These are phyloP conservation scores for Neoscelio sp. DNA, from an alignment of 2,888 invertebrate genomes.

Conservation along the genomic window DNA sequence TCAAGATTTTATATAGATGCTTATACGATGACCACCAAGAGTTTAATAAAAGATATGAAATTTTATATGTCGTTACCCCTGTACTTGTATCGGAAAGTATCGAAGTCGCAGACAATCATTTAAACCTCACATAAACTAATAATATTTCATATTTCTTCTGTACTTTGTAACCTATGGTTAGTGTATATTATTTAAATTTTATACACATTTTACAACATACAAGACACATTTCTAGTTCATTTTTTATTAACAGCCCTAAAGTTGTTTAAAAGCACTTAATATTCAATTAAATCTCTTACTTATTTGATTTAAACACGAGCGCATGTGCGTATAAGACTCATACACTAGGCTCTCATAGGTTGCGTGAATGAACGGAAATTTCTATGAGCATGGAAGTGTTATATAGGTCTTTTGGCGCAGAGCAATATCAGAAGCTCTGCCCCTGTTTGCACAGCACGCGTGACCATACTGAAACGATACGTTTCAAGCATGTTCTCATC, in stretches of 20 bases:
- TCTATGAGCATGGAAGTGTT: slow-evolving; percentile 43
- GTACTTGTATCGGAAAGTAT: slow-evolving; percentile 7
- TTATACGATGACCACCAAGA: slow-evolving; percentile 42
- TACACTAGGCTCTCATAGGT: slow-evolving; percentile 17
- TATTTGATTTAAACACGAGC: slow-evolving; percentile 27
- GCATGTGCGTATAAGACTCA: slow-evolving; percentile 9
- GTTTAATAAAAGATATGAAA: slow-evolving; percentile 54
- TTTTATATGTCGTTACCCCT: slow-evolving; percentile 40
- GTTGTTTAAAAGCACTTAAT: background rate
- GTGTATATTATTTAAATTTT: too few species aligned
- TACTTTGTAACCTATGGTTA: too few species aligned
- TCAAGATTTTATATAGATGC: slow-evolving; percentile 34
- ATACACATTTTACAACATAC: too few species aligned
- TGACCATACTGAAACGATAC: slow-evolving; percentile 80
- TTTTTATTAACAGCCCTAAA: slow-evolving; percentile 35
- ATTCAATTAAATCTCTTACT: slow-evolving; percentile 18
- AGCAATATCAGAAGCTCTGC: slow-evolving; percentile 79
- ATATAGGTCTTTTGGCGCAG: slow-evolving; percentile 58
- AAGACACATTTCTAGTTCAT: too few species aligned
- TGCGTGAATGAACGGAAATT: slow-evolving; percentile 51
- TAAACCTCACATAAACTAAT: slow-evolving; percentile 28
- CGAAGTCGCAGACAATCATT: too few species aligned
- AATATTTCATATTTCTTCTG: too few species aligned
- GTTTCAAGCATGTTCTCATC: slow-evolving; percentile 74
- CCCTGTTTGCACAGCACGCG: slow-evolving; percentile 81